Evolutionary conservation across 2,113 vertebrate species (phyloP).

Genomic region (Eptesicus fuscus): DNA sequence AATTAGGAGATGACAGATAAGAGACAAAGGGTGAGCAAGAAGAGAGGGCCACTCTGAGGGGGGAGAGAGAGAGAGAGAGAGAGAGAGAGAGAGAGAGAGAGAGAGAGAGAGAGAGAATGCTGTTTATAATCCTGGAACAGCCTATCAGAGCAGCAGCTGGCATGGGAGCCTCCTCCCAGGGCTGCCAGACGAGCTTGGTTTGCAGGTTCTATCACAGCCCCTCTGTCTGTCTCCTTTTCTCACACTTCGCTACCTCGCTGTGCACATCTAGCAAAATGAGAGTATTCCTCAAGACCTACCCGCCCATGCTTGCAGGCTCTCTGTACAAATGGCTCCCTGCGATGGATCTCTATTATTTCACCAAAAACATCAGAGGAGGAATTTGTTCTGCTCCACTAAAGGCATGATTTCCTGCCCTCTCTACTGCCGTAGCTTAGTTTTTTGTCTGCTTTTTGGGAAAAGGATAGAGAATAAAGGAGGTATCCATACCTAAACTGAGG

Average conservation of each 20-base stretch:
- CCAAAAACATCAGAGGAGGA: conserved; percentile 60
- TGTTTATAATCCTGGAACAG: neutral
- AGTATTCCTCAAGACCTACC: neutral
- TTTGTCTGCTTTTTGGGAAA: conserved; percentile 44
- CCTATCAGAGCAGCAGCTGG: neutral
- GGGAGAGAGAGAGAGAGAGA: neutral
- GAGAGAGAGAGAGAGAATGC: neutral
- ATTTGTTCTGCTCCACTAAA: conserved; percentile 68
- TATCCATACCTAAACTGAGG: conserved; percentile 10
- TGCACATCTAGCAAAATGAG: conserved; percentile 23
- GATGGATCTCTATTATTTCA: conserved; percentile 72
- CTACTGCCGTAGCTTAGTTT: conserved; percentile 5
- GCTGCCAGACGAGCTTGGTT: neutral
- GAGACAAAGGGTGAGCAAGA: neutral
- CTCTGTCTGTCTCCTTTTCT: neutral
- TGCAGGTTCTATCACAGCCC: neutral
- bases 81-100: neutral
- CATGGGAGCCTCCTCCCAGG: neutral
- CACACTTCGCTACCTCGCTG: conserved; percentile 50
- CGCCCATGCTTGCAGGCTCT: neutral
- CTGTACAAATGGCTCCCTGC: conserved; percentile 33
- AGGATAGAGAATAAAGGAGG: neutral
- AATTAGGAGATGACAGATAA: neutral
- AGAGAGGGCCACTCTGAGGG: neutral
- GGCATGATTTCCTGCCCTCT: conserved; percentile 59